Base-by-base conservation (phyloP, 2,113 vertebrate species). In the Ameiurus melas region DNA sequence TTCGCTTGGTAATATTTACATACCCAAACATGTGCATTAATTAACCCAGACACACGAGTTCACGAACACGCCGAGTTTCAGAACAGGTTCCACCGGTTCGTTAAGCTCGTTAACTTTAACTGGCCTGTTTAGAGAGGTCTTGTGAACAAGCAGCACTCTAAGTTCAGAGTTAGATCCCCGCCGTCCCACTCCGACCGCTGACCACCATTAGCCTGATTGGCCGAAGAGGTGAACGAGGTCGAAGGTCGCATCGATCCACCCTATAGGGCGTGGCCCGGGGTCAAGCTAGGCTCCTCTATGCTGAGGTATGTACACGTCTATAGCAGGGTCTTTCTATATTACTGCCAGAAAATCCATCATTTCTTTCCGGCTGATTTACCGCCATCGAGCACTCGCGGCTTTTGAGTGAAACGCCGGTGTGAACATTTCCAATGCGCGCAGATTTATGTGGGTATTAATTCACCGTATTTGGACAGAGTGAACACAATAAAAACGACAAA, bases 161-260 rank as follows among this genome's bases (percentile, higher is more conserved):
- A 83, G 4, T 90, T 89, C 57, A 71, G 71, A 78, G 93, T 95
- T 96, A 95, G 93, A 92, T 90, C 91, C 93, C 91, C 20, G 1
- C 78, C 58, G 89, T 90, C 89, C 92, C 85, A 88, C 91, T 91
- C 5, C 3, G 85, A 78, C 91, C 90, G 87, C 77, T 36, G 91
- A 36, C 88, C 88, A 57, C 95, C 94, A 96, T 96, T 95, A 96
- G 94, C 87, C 90, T 94, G 93, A 96, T 96, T 96, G 95, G 93
- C 93, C 93, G 51, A 81, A 90, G 92, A 89, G 94, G 95, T 95
- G 94, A 93, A 87, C 85, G 71, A 58, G 90, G 95, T 95, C 94
- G 94, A 94, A 93, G 93, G 93, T 93, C 90, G 85, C 92, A 94
- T 96, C 94, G 92, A 95, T 95, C 90, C 30, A 51, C 85, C 92